Evolutionary conservation across 2,888 invertebrate species (phyloP).

Genomic region (Polyploca ridens): DNA sequence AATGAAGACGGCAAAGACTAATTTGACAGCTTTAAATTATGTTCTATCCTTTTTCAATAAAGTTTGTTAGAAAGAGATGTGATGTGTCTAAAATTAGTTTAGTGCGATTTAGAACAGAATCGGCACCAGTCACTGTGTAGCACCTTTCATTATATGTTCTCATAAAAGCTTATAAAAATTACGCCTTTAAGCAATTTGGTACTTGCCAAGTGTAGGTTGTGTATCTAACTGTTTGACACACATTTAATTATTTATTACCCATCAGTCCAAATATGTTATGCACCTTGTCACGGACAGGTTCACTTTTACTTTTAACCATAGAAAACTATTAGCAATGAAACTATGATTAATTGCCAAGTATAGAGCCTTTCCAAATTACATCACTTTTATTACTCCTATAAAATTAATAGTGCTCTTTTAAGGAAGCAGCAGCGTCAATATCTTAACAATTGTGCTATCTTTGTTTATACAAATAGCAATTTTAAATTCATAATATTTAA

Average conservation of each 20-base stretch:
- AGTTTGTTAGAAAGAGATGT: too few relatives aligned
- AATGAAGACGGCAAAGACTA: too few relatives aligned
- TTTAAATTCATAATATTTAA: background rate
- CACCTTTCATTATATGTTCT: too few relatives aligned
- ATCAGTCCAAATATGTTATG: slow-evolving; percentile 14
- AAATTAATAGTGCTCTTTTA: background rate
- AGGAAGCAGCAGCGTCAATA: slow-evolving; percentile 6
- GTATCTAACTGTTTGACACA: slow-evolving; percentile 3
- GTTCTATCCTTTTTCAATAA: too few relatives aligned
- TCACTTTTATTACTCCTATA: background rate
- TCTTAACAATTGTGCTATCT: background rate
- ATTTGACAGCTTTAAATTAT: too few relatives aligned
- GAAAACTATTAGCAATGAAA: slow-evolving; percentile 30
- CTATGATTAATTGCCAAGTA: slow-evolving; percentile 29
- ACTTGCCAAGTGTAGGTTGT: background rate
- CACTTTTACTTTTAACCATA: slow-evolving; percentile 21
- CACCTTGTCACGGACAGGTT: slow-evolving; percentile 16
- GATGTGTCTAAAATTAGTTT: too few relatives aligned
- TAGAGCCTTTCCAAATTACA: slow-evolving; percentile 1
- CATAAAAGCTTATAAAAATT: too few relatives aligned
- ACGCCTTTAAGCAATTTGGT: background rate
- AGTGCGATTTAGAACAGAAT: too few relatives aligned
- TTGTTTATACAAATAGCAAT: background rate
- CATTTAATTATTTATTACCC: slow-evolving; percentile 11
- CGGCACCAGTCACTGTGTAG: too few relatives aligned